phyloP scores from a whole-genome alignment of 2,113 vertebrate genomes.

The Dendrocopos noguchii region DNA sequence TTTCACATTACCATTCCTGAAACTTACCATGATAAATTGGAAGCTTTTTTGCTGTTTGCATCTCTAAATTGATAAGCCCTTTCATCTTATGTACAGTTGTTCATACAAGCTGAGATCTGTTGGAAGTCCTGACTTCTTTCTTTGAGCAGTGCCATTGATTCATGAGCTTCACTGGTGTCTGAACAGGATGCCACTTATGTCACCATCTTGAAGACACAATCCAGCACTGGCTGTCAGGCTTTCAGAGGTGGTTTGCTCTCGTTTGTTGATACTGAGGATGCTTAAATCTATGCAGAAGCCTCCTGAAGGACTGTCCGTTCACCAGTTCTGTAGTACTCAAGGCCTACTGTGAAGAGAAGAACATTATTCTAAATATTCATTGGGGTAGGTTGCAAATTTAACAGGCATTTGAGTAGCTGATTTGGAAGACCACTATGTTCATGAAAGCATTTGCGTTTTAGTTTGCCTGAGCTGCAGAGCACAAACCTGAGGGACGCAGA shows the following conservation, averaged over 20 bases:
- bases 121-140: constrained; percentile 5
- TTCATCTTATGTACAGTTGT: constrained; percentile 48
- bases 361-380: neutral
- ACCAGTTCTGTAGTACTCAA: neutral
- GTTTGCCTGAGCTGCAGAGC: neutral
- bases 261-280: neutral
- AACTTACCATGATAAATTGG: constrained; percentile 61
- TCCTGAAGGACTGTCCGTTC: neutral
- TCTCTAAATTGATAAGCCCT: constrained; percentile 56
- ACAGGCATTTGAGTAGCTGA: neutral
- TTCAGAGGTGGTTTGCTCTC: neutral
- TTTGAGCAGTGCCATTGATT: neutral
- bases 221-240: neutral
- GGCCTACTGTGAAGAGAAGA: neutral
- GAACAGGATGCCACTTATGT: constrained; percentile 3
- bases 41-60: constrained; percentile 53
- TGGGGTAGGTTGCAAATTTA: neutral
- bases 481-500: fast-evolving
- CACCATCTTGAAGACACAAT: neutral
- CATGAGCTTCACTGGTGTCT: neutral
- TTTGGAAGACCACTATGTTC: neutral
- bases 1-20: constrained; percentile 44
- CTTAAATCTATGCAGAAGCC: neutral
- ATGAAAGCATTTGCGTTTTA: neutral
- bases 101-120: constrained; percentile 32